Evolutionary conservation across 2,888 invertebrate genomes (phyloP).

Genomic region (Graphium colonna): DNA sequence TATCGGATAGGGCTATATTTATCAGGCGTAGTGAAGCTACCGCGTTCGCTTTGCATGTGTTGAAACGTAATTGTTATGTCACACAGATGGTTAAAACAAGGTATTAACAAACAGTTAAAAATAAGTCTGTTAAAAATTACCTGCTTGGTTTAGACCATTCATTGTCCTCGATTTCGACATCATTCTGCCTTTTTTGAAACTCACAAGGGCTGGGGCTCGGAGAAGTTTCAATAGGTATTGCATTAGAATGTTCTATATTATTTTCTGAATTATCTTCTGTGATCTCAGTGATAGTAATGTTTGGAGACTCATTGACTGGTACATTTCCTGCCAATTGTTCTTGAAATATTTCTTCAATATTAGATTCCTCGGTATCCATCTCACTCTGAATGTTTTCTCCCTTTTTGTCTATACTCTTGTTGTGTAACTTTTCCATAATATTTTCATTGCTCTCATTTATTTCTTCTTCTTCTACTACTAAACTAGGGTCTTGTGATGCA

Average conservation of each 20-base stretch:
- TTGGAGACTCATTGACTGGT: constrained; percentile 60
- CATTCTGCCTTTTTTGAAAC: constrained; percentile 42
- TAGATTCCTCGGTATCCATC: constrained; percentile 64
- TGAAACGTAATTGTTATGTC: constrained; percentile 65
- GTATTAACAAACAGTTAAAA: constrained; percentile 16
- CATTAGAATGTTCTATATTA: constrained; percentile 46
- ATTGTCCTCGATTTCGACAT: constrained; percentile 46
- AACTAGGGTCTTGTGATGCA: constrained; percentile 71
- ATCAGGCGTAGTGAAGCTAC: constrained; percentile 68
- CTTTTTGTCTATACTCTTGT: constrained; percentile 51
- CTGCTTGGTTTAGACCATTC: constrained; percentile 76
- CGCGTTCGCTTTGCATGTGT: constrained; percentile 73
- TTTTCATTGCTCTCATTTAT: constrained; percentile 54
- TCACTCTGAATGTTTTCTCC: constrained; percentile 61
- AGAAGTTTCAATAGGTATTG: constrained; percentile 63
- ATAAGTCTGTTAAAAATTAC: constrained; percentile 45
- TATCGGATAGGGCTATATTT: constrained; percentile 69
- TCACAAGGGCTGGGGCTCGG: constrained; percentile 65
- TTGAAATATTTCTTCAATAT: constrained; percentile 67
- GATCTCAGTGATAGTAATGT: constrained; percentile 74
- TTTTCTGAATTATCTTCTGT: constrained; percentile 58
- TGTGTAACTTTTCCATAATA: constrained; percentile 70
- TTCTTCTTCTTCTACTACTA: constrained; percentile 60
- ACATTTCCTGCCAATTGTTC: constrained; percentile 61
- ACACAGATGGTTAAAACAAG: constrained; percentile 42